Conservation (phyloP, 2,797 vertebrate genomes). For the Epinephelus coioides region DNA sequence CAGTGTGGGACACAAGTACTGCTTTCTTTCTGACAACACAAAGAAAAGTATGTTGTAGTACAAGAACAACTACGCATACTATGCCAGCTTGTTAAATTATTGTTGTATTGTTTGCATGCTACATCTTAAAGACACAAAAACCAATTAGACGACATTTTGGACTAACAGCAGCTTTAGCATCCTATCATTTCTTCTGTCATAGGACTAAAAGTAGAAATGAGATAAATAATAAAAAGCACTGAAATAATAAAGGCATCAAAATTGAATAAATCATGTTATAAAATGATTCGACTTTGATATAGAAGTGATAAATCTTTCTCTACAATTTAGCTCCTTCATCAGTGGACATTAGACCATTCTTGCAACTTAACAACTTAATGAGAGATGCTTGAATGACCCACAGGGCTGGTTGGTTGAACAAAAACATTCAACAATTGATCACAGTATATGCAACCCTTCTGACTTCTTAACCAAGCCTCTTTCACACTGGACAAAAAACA, state of each 20-base stretch:
- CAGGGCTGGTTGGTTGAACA: neutral
- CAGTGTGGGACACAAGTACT: slow-evolving; percentile 3
- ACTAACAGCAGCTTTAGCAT: neutral
- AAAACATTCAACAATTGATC: neutral
- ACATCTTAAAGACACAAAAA: neutral
- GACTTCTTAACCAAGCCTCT: too few species aligned
- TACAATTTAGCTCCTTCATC: neutral
- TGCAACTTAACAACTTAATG: neutral
- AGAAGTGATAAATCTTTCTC: neutral
- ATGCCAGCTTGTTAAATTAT: neutral
- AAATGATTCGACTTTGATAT: neutral
- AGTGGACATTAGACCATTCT: neutral
- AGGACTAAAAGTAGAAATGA: neutral
- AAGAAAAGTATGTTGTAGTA: neutral
- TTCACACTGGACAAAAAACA: too few species aligned
- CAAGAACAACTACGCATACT: neutral
- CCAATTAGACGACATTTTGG: neutral
- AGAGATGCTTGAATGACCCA: neutral
- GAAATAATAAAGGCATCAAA: neutral
- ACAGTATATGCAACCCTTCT: neutral
- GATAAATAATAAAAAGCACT: neutral
- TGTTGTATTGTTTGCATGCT: neutral
- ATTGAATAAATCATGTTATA: neutral
- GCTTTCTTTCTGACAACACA: neutral
- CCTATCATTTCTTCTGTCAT: neutral